phyloP scores from a whole-genome alignment of 2,113 vertebrate species.

The Cathartes aura region DNA sequence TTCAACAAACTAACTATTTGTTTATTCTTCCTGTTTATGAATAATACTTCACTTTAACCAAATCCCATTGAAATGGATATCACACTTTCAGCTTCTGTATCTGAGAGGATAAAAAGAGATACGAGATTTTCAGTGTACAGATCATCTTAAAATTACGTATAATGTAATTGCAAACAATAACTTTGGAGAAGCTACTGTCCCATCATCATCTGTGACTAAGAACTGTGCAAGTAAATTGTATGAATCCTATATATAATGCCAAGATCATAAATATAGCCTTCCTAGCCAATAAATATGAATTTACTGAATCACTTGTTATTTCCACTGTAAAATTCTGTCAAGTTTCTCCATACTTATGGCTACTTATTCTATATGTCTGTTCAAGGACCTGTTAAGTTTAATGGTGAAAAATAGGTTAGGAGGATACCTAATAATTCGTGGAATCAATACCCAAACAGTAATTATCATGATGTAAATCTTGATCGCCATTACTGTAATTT shows the following conservation, averaged over 20 bases:
- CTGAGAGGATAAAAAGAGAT: background rate
- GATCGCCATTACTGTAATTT: background rate
- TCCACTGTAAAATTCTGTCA: background rate
- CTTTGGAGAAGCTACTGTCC: background rate
- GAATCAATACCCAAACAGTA: background rate
- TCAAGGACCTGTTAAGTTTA: background rate
- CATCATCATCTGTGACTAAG: background rate
- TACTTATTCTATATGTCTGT: background rate
- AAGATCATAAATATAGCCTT: background rate
- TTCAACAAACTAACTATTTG: background rate
- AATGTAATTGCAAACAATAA: background rate
- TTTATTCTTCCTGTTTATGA: background rate
- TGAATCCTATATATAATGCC: background rate
- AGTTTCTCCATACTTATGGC: background rate
- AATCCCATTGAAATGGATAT: background rate
- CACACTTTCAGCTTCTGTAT: background rate
- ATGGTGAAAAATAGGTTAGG: background rate
- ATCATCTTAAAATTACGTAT: background rate
- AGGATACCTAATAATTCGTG: background rate
- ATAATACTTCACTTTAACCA: background rate
- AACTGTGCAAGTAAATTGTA: background rate
- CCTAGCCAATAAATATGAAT: background rate
- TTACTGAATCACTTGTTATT: background rate
- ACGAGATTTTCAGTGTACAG: background rate
- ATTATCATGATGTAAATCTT: background rate